Evolutionary conservation across 2,888 invertebrate genomes (phyloP).

Genomic region (Megaustenia siamemsis): DNA sequence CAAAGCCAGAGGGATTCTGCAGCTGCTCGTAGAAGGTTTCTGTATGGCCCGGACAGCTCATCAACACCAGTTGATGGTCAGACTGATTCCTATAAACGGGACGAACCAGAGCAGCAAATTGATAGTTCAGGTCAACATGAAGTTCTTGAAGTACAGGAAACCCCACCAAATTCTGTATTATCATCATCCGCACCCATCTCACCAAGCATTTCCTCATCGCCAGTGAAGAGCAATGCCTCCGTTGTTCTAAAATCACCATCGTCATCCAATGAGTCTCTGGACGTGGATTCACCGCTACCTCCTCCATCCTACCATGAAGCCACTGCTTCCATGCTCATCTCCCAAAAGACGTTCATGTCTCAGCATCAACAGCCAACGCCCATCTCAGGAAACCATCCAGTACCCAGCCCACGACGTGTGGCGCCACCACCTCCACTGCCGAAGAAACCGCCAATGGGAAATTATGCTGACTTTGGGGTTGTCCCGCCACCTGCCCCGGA

Average conservation of each 20-base stretch:
- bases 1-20: slow-evolving; percentile 31
- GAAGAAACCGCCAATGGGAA: slow-evolving; percentile 39
- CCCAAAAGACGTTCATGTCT: slow-evolving; percentile 24
- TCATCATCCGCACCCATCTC: background rate
- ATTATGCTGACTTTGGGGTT: background rate
- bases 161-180: background rate
- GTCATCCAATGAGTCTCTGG: slow-evolving; percentile 21
- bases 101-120: background rate
- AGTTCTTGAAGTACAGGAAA: too few relatives aligned
- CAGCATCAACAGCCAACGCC: slow-evolving; percentile 30
- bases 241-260: slow-evolving; percentile 13
- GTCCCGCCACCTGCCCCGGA: slow-evolving; percentile 60
- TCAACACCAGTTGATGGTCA: background rate
- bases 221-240: background rate
- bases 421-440: slow-evolving; percentile 61
- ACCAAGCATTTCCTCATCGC: background rate
- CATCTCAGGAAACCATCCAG: slow-evolving; percentile 34
- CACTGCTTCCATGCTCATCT: slow-evolving; percentile 45
- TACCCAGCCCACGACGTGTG: slow-evolving; percentile 59
- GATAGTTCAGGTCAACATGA: background rate
- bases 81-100: background rate
- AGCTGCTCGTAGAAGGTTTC: slow-evolving; percentile 37
- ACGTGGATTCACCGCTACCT: slow-evolving; percentile 44
- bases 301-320: slow-evolving; percentile 56
- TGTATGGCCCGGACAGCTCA: slow-evolving; percentile 36